phyloP scores from a whole-genome alignment of 2,888 invertebrate species.

The Drosophila tanythrix region DNA sequence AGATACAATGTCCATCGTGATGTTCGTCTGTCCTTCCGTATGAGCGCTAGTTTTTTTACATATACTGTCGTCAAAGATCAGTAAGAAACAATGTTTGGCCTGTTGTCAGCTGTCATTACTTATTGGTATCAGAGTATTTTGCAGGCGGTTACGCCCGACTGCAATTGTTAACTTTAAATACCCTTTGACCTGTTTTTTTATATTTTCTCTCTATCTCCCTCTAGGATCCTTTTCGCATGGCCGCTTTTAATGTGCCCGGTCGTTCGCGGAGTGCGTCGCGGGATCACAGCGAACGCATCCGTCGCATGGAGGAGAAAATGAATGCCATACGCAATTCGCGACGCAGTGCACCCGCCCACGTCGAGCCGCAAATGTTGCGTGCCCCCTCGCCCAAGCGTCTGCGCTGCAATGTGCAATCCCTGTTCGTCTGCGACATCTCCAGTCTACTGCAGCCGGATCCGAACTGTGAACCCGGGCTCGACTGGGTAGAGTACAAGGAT shows the following conservation, averaged over 20 bases:
- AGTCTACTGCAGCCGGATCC: conserved; percentile 86
- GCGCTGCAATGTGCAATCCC: conserved; percentile 89
- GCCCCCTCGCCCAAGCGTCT: conserved; percentile 87
- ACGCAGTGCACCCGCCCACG: conserved; percentile 73
- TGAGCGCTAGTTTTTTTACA: too few species aligned
- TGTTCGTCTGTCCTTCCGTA: not conserved
- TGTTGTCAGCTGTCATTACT: not conserved
- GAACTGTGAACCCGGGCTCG: conserved; percentile 86
- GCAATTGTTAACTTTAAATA: not conserved
- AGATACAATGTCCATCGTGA: not conserved
- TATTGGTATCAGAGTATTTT: not conserved
- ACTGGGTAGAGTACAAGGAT: conserved; percentile 86
- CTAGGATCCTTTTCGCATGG: conserved; percentile 86
- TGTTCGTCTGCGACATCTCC: conserved; percentile 94
- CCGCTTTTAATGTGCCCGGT: conserved; percentile 86
- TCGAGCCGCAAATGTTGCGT: conserved; percentile 65
- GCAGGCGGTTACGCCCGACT: not conserved
- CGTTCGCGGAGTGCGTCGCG: conserved; percentile 85
- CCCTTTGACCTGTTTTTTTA: not conserved
- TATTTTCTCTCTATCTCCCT: too few species aligned
- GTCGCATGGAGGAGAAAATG: conserved; percentile 88
- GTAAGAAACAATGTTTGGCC: not conserved
- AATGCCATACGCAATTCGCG: conserved; percentile 84
- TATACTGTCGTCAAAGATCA: not conserved
- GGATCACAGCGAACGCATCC: conserved; percentile 88